Conservation (phyloP, 2,888 invertebrate genomes). For the Hylaea fasciaria region DNA sequence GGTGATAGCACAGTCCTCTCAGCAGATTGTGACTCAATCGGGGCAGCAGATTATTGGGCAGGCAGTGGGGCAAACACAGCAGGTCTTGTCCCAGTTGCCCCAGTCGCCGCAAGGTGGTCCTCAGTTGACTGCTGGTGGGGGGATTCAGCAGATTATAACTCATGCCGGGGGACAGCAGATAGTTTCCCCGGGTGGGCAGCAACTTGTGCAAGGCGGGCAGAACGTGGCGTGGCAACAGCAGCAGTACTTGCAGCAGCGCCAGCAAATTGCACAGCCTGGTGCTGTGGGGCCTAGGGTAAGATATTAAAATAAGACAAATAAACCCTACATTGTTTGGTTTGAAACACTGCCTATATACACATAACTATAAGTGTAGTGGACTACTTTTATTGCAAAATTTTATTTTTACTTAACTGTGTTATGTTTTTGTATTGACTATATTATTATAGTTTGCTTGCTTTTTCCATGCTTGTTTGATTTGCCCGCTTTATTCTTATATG, state of each 20-base stretch:
- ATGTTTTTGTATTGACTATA: constrained; percentile 2
- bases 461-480: constrained; percentile 37
- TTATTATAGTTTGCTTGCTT: constrained; percentile 25
- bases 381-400: too few species aligned
- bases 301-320: constrained; percentile 14
- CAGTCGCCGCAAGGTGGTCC: constrained; percentile 73
- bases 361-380: too few species aligned
- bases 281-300: constrained; percentile 81
- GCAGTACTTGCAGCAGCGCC: constrained; percentile 79
- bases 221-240: constrained; percentile 81
- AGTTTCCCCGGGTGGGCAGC: constrained; percentile 77
- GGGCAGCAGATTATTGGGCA: constrained; percentile 80
- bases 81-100: constrained; percentile 75
- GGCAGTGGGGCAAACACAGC: constrained; percentile 71
- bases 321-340: too few species aligned
- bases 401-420: too few species aligned
- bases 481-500: constrained; percentile 8
- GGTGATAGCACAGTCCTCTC: constrained; percentile 77
- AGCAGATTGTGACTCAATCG: constrained; percentile 79
- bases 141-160: constrained; percentile 81
- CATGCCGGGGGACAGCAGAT: constrained; percentile 81
- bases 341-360: too few species aligned
- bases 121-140: constrained; percentile 66
- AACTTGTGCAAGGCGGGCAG: constrained; percentile 76
- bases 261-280: constrained; percentile 81